A percentile compares a stretch with the other conserved stretches of the same genome.
Conservation (phyloP, 2,888 invertebrate genomes). For the Onchidella celtica region DNA sequence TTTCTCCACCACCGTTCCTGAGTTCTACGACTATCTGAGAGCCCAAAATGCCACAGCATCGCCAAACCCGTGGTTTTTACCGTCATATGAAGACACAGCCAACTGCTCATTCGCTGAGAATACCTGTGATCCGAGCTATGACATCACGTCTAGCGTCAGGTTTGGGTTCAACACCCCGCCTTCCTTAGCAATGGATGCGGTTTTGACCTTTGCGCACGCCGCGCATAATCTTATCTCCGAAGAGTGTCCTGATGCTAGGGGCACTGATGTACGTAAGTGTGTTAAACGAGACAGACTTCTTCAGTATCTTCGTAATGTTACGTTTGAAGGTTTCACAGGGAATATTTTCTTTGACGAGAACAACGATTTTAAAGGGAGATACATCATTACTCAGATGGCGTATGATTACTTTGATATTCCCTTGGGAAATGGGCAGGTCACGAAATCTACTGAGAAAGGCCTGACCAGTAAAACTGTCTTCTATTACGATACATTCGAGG, state of each 20-base stretch:
- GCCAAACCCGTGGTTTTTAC: constrained; percentile 66
- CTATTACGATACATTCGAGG: constrained; percentile 30
- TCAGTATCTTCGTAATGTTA: constrained; percentile 25
- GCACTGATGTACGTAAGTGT: constrained; percentile 21
- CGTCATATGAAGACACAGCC: constrained; percentile 60
- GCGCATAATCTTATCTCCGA: constrained; percentile 22
- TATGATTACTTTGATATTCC: neutral
- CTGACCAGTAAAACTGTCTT: neutral
- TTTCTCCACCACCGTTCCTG: constrained; percentile 44
- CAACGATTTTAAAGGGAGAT: constrained; percentile 23
- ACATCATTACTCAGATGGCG: constrained; percentile 32
- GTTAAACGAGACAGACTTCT: constrained; percentile 35
- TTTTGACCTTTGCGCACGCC: constrained; percentile 43
- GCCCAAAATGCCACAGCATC: constrained; percentile 52
- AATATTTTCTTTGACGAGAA: constrained; percentile 23
- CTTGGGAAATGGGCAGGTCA: neutral
- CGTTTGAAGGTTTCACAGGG: constrained; percentile 29
- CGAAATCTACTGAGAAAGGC: neutral
- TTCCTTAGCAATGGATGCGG: constrained; percentile 31
- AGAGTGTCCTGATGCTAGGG: neutral
- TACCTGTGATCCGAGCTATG: constrained; percentile 11
- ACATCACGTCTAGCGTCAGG: neutral
- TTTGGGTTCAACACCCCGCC: neutral
- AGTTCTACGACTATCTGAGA: constrained; percentile 63
- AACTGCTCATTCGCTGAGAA: constrained; percentile 44